Evolutionary conservation across 2,797 vertebrate species (phyloP).

Genomic region (Myotis daubentonii): DNA sequence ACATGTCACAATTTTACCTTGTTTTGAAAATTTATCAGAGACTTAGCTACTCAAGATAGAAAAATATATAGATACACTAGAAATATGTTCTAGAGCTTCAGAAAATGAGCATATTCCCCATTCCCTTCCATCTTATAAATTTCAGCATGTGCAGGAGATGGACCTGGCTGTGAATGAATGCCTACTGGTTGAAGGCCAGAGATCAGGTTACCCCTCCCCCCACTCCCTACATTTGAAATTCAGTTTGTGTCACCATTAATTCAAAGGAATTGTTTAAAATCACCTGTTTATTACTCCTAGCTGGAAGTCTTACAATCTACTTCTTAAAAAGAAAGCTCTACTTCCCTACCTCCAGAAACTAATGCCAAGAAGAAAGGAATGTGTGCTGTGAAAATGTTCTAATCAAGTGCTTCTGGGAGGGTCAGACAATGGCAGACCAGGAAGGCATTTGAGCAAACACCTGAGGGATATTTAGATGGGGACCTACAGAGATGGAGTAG

Average conservation of each 20-base stretch:
- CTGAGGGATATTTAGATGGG: background rate
- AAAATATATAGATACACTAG: background rate
- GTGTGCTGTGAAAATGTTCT: background rate
- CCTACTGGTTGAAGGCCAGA: background rate
- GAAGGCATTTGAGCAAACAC: background rate
- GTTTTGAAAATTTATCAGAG: background rate
- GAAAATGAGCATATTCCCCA: background rate
- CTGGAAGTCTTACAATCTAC: background rate
- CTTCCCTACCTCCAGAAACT: background rate
- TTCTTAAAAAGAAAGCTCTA: background rate
- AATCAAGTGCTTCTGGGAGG: background rate
- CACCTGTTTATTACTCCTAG: background rate
- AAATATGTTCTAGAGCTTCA: background rate
- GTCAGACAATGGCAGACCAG: background rate
- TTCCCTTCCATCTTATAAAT: background rate
- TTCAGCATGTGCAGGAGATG: background rate
- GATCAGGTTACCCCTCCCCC: background rate
- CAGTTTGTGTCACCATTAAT: background rate
- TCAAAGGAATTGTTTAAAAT: background rate
- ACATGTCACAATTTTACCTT: background rate
- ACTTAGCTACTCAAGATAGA: background rate
- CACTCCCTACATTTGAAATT: background rate
- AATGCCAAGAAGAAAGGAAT: background rate
- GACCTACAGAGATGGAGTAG: background rate
- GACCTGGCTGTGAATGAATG: background rate